Percentiles rank a stretch among this genome's conserved stretches.
These are phyloP conservation scores for Cataglyphis rosenhaueri DNA, from an alignment of 2,888 invertebrate genomes.

Conservation along the genomic window DNA sequence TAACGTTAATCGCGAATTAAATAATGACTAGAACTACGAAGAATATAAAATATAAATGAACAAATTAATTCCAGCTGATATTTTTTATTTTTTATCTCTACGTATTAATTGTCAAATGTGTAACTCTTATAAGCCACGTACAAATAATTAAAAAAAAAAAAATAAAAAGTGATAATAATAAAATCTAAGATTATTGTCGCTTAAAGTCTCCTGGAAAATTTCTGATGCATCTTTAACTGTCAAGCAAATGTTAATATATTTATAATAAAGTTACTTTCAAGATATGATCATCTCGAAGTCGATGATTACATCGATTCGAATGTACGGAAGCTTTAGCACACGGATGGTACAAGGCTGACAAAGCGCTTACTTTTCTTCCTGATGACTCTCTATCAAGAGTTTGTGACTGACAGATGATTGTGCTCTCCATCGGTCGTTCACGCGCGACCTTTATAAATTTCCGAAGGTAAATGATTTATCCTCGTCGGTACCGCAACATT, in stretches of 20 bases:
- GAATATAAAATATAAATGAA: background rate
- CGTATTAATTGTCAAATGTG: background rate
- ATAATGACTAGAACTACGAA: background rate
- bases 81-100: background rate
- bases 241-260: background rate
- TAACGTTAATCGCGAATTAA: background rate
- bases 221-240: background rate
- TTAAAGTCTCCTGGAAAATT: conserved; percentile 4
- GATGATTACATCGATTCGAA: conserved; percentile 74
- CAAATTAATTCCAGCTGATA: background rate
- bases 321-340: conserved; percentile 75
- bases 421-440: conserved; percentile 11
- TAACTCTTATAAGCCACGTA: background rate
- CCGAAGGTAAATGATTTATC: conserved; percentile 12
- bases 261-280: background rate
- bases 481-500: background rate
- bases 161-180: background rate
- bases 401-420: conserved; percentile 51
- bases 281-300: conserved; percentile 9
- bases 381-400: conserved; percentile 63
- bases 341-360: conserved; percentile 74
- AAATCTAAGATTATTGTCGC: background rate
- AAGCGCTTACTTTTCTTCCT: conserved; percentile 79
- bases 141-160: background rate
- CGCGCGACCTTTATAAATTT: background rate